Percentiles rank a stretch among this genome's conserved stretches.
These are phyloP conservation scores for Cathartes aura DNA, from an alignment of 2,113 vertebrate species.

Conservation along the genomic window DNA sequence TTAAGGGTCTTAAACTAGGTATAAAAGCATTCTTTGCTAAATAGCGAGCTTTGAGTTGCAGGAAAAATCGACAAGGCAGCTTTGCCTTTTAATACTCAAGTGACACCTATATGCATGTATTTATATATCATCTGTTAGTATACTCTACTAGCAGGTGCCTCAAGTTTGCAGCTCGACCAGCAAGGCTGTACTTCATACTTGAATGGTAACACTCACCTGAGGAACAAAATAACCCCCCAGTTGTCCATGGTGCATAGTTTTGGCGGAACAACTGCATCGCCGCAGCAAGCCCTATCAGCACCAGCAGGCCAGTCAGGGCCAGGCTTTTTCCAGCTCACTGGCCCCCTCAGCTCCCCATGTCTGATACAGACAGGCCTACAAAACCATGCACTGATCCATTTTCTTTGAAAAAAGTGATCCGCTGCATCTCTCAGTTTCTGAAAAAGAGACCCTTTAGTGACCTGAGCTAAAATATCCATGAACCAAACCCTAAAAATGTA, in stretches of 20 bases:
- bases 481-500: background rate
- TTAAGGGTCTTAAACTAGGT: background rate
- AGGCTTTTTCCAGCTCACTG: background rate
- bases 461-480: background rate
- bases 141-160: background rate
- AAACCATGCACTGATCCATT: background rate
- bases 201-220: background rate
- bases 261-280: background rate
- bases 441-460: background rate
- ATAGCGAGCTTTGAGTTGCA: background rate
- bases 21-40: background rate
- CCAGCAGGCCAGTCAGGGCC: background rate
- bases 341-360: background rate
- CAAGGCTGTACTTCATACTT: background rate
- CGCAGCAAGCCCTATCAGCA: rapidly evolving
- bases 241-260: background rate
- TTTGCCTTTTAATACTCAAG: background rate
- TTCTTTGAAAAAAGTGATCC: background rate
- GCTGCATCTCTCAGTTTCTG: background rate
- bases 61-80: background rate
- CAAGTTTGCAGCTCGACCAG: background rate
- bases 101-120: background rate
- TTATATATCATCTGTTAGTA: background rate
- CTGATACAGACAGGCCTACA: background rate
- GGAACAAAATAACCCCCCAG: background rate